Percentiles rank a stretch among this genome's conserved stretches.
Evolutionary conservation across 92 coral and sea anemone genomes (phyloP).

Genomic region (Umimayanthus chanpuru): DNA sequence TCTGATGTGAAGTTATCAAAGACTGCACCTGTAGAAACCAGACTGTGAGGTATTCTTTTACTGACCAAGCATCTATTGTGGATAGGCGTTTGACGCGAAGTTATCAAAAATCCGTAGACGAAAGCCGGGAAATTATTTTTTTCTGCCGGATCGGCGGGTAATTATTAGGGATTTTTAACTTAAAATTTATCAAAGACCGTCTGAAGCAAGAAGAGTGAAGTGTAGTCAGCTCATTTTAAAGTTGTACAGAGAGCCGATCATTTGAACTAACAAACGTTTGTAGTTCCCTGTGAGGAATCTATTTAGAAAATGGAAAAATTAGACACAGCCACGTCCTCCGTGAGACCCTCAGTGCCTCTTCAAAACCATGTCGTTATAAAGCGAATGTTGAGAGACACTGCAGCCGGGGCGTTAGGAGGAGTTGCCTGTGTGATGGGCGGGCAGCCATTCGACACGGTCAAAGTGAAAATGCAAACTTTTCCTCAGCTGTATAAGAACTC

Average conservation of each 20-base stretch:
- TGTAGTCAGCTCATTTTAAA: background rate
- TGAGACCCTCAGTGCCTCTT: background rate
- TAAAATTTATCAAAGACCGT: background rate
- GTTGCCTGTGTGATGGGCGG: conserved; percentile 64
- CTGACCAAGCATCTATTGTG: background rate
- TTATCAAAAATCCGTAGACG: background rate
- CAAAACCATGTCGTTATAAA: conserved; percentile 19
- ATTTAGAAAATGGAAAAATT: conserved; percentile 13
- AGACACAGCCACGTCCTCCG: background rate
- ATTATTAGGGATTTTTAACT: background rate
- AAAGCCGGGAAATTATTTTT: too few species aligned
- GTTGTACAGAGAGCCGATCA: background rate
- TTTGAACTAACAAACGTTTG: background rate
- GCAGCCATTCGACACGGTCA: conserved; percentile 69
- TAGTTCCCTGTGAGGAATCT: background rate
- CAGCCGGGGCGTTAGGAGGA: conserved; percentile 64
- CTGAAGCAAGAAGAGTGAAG: background rate
- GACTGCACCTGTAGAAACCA: too few species aligned
- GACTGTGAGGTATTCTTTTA: too few species aligned
- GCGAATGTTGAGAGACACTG: conserved; percentile 43
- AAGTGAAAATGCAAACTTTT: conserved; percentile 65
- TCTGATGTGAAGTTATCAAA: background rate
- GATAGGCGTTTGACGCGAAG: background rate
- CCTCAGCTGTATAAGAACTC: conserved; percentile 51
- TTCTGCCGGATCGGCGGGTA: too few species aligned